Conservation (phyloP, 2,888 invertebrate genomes). For the Caenorhabditis uteleia region DNA sequence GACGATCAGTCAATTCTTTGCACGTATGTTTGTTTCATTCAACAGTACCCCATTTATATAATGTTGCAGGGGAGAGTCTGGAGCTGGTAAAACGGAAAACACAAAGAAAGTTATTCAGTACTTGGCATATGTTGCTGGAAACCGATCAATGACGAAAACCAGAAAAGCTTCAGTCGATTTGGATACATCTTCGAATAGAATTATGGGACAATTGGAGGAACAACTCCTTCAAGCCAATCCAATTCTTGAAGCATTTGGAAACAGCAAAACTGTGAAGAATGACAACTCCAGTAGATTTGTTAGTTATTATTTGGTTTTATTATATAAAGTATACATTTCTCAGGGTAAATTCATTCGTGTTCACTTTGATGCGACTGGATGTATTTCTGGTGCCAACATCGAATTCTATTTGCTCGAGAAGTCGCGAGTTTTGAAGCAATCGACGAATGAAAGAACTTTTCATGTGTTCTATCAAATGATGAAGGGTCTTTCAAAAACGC, state of each 20-base stretch:
- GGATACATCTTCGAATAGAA: conserved; percentile 35
- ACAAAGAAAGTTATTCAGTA: conserved; percentile 99
- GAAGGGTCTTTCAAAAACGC: conserved; percentile 79
- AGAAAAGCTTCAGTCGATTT: conserved; percentile 32
- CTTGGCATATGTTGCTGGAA: conserved; percentile 97
- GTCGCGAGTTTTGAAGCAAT: conserved; percentile 96
- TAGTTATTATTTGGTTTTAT: conserved; percentile 74
- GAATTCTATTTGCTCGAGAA: conserved; percentile 99
- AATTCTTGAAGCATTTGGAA: conserved; percentile 98
- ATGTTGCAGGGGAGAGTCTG: conserved; percentile 84
- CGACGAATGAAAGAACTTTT: conserved; percentile 94
- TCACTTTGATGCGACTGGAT: conserved; percentile 98
- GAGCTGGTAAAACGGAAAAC: conserved; percentile 99
- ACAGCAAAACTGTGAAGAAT: conserved; percentile 99
- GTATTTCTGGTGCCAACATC: conserved; percentile 98
- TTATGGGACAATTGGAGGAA: conserved; percentile 89
- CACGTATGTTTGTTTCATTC: conserved; percentile 75
- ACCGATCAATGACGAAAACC: conserved; percentile 18
- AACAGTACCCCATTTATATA: neutral
- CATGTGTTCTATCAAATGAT: conserved; percentile 99
- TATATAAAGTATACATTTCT: conserved; percentile 3
- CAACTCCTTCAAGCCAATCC: conserved; percentile 99
- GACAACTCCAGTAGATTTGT: conserved; percentile 99
- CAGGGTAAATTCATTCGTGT: conserved; percentile 98
- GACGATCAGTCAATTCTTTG: conserved; percentile 99